Evolutionary conservation across 2,888 invertebrate genomes (phyloP).

Genomic region (Dromius quadrimaculatus): DNA sequence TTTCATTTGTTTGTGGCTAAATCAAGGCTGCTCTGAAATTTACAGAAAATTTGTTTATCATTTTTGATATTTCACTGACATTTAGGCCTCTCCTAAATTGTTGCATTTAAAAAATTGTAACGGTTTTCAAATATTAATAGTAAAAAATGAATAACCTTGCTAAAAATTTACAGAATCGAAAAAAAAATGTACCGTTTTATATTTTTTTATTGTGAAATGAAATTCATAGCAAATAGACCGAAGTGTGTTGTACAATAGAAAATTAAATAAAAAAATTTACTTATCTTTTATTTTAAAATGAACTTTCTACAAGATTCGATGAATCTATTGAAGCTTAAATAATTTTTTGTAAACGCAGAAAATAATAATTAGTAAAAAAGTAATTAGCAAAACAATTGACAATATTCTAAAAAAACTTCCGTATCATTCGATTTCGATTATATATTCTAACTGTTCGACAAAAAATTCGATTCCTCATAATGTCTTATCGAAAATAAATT

Average conservation of each 20-base stretch:
- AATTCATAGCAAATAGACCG: constrained; percentile 39
- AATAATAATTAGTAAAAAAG: too few species aligned
- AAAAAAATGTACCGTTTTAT: constrained; percentile 27
- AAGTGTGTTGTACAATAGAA: constrained; percentile 20
- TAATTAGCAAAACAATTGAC: too few species aligned
- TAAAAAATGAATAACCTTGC: constrained; percentile 4
- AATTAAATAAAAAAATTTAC: background rate
- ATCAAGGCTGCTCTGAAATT: constrained; percentile 28
- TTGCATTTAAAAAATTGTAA: constrained; percentile 16
- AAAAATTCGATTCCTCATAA: too few species aligned
- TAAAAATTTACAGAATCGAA: constrained; percentile 7
- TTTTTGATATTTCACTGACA: constrained; percentile 6
- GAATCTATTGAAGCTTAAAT: constrained; percentile 16
- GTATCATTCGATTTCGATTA: too few species aligned
- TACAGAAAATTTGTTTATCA: constrained; percentile 21
- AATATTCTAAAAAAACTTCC: too few species aligned
- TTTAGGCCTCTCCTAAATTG: constrained; percentile 12
- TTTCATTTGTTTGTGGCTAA: constrained; percentile 39
- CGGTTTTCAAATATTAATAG: background rate
- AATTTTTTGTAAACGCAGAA: too few species aligned
- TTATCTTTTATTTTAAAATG: background rate
- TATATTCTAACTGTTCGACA: too few species aligned
- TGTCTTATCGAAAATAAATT: too few species aligned
- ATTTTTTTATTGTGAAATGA: constrained; percentile 19
- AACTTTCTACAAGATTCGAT: constrained; percentile 12